Evolutionary conservation across 2,113 vertebrate species (phyloP).

Genomic region (Amblyopsis rosae): DNA sequence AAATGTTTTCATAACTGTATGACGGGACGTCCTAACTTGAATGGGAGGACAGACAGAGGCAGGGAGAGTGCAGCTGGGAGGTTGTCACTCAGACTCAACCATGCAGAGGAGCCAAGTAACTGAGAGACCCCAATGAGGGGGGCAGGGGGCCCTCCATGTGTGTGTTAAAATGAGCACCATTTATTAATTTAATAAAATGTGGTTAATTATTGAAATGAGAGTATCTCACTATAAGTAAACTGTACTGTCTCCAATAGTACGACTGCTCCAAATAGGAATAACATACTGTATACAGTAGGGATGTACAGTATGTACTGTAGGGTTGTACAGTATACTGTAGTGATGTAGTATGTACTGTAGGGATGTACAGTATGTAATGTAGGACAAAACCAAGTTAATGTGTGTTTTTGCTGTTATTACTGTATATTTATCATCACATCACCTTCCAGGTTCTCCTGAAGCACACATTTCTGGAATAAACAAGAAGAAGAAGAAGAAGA

Average conservation of each 20-base stretch:
- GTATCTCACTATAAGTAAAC: no score
- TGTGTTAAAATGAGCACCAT: constrained; percentile 11
- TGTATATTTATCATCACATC: no score
- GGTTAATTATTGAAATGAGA: no score
- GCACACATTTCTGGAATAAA: no score
- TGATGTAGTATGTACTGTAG: neutral
- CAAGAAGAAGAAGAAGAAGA: no score
- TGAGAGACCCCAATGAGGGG: constrained; percentile 21
- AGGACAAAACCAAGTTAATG: neutral
- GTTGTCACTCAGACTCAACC: constrained; percentile 57
- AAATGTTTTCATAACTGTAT: neutral
- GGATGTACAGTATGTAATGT: constrained; percentile 6
- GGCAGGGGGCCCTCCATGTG: constrained; percentile 7
- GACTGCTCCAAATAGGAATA: no score
- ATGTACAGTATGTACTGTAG: neutral
- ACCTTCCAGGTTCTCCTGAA: no score
- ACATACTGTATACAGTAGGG: no score
- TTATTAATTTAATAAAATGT: no score
- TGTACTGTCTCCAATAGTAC: no score
- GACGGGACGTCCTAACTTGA: constrained; percentile 12
- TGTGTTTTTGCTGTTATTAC: no score
- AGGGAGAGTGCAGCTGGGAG: constrained; percentile 35
- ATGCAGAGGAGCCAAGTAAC: constrained; percentile 33
- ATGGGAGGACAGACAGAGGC: constrained; percentile 3
- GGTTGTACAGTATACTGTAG: neutral